Percentiles rank a stretch among this genome's conserved stretches.
phyloP scores from a whole-genome alignment of 2,797 vertebrate species.

The Knipowitschia caucasica region DNA sequence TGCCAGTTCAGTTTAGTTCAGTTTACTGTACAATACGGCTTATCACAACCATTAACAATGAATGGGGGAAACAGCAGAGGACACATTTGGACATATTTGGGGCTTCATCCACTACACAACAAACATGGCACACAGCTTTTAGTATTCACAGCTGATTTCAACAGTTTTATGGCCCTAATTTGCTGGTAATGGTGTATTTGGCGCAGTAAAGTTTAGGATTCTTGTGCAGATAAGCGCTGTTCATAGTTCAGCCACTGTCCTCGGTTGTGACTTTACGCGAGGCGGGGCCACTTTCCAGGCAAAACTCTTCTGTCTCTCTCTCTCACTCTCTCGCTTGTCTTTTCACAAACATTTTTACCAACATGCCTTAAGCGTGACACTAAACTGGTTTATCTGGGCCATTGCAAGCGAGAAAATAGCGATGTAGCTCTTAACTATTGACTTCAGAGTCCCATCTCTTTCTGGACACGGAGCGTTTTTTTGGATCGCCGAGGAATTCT shows the following conservation, averaged over 20 bases:
- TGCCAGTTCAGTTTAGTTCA: too few relatives aligned
- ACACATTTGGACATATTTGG: too few relatives aligned
- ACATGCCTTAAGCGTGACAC: constrained; percentile 62
- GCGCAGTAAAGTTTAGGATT: neutral
- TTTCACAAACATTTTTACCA: constrained; percentile 25
- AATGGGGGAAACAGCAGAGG: too few relatives aligned
- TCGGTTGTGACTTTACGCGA: constrained; percentile 20
- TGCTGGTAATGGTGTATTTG: neutral
- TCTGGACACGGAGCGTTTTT: neutral
- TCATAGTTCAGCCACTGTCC: constrained; percentile 19
- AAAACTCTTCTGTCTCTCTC: neutral
- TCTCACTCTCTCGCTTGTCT: neutral
- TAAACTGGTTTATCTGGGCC: constrained; percentile 65
- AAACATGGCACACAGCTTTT: too few relatives aligned
- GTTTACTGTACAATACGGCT: too few relatives aligned
- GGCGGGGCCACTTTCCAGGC: constrained; percentile 45
- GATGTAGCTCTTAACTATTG: constrained; percentile 8
- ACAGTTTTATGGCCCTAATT: too few relatives aligned
- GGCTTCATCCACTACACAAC: too few relatives aligned
- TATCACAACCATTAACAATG: too few relatives aligned
- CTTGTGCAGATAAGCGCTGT: constrained; percentile 11
- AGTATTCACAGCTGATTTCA: neutral
- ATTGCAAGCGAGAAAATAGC: constrained; percentile 6
- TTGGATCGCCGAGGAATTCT: constrained; percentile 4
- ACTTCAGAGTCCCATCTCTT: constrained; percentile 16